Conservation (phyloP, 2,888 invertebrate species). For the Drosophila flavopinicola region DNA sequence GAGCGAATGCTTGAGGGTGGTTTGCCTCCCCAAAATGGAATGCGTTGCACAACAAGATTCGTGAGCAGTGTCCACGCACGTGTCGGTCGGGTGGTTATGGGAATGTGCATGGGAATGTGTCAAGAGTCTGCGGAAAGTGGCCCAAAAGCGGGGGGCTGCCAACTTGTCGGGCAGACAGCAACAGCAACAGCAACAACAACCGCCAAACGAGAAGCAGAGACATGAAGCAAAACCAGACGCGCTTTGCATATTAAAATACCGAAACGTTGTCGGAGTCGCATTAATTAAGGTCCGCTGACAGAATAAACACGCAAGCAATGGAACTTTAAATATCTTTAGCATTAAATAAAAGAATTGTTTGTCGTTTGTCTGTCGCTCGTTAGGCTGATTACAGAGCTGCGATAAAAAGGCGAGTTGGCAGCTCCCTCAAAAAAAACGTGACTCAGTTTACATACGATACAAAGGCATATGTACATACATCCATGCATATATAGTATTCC, state of each 20-base stretch:
- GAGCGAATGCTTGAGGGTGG: slow-evolving; percentile 52
- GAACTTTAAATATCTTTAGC: slow-evolving; percentile 61
- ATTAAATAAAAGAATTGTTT: slow-evolving; percentile 46
- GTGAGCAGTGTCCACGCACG: slow-evolving; percentile 32
- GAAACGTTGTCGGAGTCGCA: slow-evolving; percentile 42
- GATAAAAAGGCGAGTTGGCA: slow-evolving; percentile 58
- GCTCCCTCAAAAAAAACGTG: slow-evolving; percentile 60
- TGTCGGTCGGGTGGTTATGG: slow-evolving; percentile 23
- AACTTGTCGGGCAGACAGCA: slow-evolving; percentile 28
- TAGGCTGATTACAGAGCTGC: slow-evolving; percentile 55
- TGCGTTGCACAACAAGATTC: slow-evolving; percentile 42
- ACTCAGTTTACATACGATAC: slow-evolving; percentile 53
- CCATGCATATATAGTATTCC: neutral
- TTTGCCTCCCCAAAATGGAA: slow-evolving; percentile 34
- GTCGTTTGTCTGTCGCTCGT: slow-evolving; percentile 24
- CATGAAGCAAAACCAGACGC: slow-evolving; percentile 43
- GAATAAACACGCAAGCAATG: slow-evolving; percentile 62
- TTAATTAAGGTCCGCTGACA: slow-evolving; percentile 63
- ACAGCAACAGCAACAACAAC: slow-evolving; percentile 9
- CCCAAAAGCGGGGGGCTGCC: slow-evolving; percentile 28
- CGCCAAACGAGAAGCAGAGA: slow-evolving; percentile 23
- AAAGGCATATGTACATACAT: neutral
- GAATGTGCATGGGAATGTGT: slow-evolving; percentile 58
- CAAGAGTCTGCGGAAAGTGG: slow-evolving; percentile 41
- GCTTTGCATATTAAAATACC: slow-evolving; percentile 63